Base-by-base conservation (phyloP, 2,888 invertebrate genomes). In the Ectemnius cavifrons region DNA sequence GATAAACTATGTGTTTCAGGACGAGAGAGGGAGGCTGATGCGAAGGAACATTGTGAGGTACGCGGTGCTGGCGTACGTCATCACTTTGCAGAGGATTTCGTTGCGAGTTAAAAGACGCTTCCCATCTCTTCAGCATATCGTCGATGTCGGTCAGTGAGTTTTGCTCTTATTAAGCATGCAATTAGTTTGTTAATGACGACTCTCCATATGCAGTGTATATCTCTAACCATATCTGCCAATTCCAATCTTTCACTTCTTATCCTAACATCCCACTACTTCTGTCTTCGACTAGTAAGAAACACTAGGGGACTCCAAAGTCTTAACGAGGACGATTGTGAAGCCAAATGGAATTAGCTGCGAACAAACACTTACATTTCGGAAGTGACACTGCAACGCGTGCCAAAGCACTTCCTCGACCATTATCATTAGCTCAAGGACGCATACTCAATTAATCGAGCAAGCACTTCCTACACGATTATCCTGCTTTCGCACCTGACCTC, bases 31-130 rank as follows among this genome's bases (percentile, higher is more conserved):
- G 78, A 94, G 97, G 80, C 93, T 97, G 88, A 97, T 97, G 96
- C 93, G 97, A 87, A 93, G 97, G 85, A 97, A 97, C 90, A 97
- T 97, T 85, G 96, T 97, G 89, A 94, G 97, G 77, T 97, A 97
- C 88, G 96, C 96, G 84, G 96, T 97, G 85, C 92, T 97, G 84
- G 95, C 97, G 52, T 97, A 97, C 91, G 97, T 97, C 78, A 97
- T 97, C 86, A 97, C 97, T 5, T 92, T 97, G 72, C 97, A 97
- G 91, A 94, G 97, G 89, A 97, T 97, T 69, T 97, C 97, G 64
- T 92, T 97, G 82, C 93, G 97, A 75, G 97, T 97, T 47, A 97
- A 97, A 90, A 94, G 96, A 88, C 93, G 97, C 75, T 97, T 97
- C 91, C 97, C 97, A 18, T 95, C 96, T 14, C 95, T 96, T 92